Evolutionary conservation across 2,113 vertebrate species (phyloP).

Genomic region (Illadopsis cleaveri): DNA sequence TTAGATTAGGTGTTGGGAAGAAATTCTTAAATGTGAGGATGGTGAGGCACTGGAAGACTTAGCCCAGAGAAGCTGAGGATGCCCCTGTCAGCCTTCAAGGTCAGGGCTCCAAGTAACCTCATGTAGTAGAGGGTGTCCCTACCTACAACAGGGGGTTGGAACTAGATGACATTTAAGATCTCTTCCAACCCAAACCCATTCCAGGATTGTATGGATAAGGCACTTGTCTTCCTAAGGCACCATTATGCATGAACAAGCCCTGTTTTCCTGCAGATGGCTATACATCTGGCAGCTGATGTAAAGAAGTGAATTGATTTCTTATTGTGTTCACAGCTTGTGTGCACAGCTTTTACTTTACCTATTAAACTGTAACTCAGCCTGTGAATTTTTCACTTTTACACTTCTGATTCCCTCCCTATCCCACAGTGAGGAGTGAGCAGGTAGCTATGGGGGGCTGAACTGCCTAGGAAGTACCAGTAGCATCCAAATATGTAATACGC

Average conservation of each 20-base stretch:
- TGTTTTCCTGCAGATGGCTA: not conserved
- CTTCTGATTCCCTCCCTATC: not conserved
- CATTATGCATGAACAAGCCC: fast-evolving
- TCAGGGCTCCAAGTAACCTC: not conserved
- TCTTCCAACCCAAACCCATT: not conserved
- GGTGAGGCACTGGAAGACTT: not conserved
- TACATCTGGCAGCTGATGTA: not conserved
- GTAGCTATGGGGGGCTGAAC: not conserved
- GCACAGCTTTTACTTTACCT: not conserved
- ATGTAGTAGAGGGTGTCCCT: not conserved
- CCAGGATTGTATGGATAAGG: not conserved
- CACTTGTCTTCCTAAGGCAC: not conserved
- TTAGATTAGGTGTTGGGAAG: not conserved
- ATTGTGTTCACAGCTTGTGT: fast-evolving
- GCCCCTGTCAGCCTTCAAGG: not conserved
- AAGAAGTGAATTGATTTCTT: not conserved
- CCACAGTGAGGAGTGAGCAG: fast-evolving
- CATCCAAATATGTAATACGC: not conserved
- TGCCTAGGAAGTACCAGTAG: not conserved
- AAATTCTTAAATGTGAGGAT: not conserved
- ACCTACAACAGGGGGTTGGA: not conserved
- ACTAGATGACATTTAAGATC: not conserved
- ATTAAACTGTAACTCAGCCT: not conserved
- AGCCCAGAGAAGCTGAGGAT: not conserved
- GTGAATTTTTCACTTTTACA: not conserved